Percentiles rank a stretch among this genome's conserved stretches.
phyloP scores from a whole-genome alignment of 2,113 vertebrate genomes.

The Pristiophorus japonicus region DNA sequence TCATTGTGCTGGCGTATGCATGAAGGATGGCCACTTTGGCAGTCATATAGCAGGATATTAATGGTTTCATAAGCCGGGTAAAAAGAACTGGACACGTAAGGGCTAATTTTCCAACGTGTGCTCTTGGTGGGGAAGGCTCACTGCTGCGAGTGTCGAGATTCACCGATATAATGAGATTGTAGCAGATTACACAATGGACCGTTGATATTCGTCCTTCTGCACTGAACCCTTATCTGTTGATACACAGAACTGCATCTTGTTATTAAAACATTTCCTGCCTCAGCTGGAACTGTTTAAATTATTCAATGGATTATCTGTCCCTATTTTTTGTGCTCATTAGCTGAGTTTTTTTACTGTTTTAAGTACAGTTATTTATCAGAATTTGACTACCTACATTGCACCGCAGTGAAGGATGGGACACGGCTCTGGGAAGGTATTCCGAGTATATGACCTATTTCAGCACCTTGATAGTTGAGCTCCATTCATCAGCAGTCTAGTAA shows the following conservation, averaged over 20 bases:
- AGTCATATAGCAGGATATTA: not conserved
- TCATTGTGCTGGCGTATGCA: not conserved
- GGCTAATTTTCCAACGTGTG: not conserved
- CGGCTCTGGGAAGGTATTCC: not conserved
- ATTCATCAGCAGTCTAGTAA: not conserved
- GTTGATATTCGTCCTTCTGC: not conserved
- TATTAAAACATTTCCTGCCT: not conserved
- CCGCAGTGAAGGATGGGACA: not conserved
- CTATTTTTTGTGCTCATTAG: slow-evolving; percentile 12
- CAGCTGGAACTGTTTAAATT: not conserved
- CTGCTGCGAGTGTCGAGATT: not conserved
- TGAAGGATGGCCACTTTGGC: not conserved
- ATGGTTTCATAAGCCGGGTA: not conserved
- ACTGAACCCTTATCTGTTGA: not conserved
- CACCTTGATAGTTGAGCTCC: not conserved
- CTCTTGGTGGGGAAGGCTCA: not conserved
- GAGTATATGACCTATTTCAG: not conserved
- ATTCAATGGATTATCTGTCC: not conserved
- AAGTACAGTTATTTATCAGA: not conserved
- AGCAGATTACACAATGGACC: not conserved
- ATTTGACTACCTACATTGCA: not conserved
- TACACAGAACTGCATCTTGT: slow-evolving; percentile 6
- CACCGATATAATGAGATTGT: not conserved
- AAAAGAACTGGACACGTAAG: not conserved
- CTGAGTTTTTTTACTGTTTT: not conserved